A percentile compares a stretch with the other conserved stretches of the same genome.
phyloP scores from a whole-genome alignment of 35 echinoderm and acorn worm genomes.

The Diadema setosum region DNA sequence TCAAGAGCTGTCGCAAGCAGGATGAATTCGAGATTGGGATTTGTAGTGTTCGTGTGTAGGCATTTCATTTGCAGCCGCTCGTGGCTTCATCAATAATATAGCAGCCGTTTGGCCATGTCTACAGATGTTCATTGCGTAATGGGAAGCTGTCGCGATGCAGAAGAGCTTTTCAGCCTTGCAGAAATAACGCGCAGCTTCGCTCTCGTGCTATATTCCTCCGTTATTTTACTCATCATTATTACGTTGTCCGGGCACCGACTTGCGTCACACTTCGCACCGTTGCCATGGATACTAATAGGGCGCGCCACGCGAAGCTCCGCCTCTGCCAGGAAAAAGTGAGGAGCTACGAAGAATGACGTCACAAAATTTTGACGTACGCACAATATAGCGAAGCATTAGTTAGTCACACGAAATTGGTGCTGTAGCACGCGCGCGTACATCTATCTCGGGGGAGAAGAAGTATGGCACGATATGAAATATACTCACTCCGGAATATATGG shows the following conservation, averaged over 20 bases:
- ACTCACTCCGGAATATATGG: neutral
- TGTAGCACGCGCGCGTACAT: neutral
- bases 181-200: too few relatives aligned
- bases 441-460: neutral
- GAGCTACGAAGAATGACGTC: constrained; percentile 49
- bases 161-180: neutral
- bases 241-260: constrained; percentile 28
- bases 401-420: neutral
- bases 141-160: neutral
- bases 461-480: neutral
- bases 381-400: neutral
- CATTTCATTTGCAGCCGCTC: neutral
- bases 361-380: constrained; percentile 43
- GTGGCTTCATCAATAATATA: neutral
- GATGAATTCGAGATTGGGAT: too few relatives aligned
- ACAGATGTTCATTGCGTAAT: neutral
- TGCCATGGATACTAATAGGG: constrained; percentile 51
- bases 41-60: neutral
- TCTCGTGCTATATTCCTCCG: too few relatives aligned
- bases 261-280: constrained; percentile 30
- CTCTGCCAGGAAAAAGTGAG: neutral
- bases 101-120: neutral
- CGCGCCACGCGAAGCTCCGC: constrained; percentile 32
- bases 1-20: too few relatives aligned
- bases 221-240: constrained; percentile 1